phyloP scores from a whole-genome alignment of 2,888 invertebrate genomes.

The Stenurella melanura region DNA sequence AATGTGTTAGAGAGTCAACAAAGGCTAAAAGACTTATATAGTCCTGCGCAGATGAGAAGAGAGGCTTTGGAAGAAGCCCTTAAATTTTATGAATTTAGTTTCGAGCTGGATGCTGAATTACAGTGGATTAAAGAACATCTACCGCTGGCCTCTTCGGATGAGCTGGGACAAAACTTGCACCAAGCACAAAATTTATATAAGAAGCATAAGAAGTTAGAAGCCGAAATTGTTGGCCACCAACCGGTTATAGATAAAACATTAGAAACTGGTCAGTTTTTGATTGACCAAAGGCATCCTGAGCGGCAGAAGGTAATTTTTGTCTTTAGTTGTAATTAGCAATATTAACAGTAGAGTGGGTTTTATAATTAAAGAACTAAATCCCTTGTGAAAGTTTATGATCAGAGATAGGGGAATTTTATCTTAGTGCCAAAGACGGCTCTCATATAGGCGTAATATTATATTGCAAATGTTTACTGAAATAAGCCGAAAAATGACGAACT shows the following conservation, averaged over 20 bases:
- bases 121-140: constrained; percentile 96
- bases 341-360: too few relatives aligned
- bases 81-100: constrained; percentile 92
- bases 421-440: too few relatives aligned
- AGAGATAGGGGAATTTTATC: too few relatives aligned
- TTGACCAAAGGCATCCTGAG: constrained; percentile 87
- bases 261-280: constrained; percentile 84
- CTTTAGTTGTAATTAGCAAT: too few relatives aligned
- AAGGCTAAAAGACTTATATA: constrained; percentile 82
- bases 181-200: constrained; percentile 94
- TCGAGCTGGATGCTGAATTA: constrained; percentile 93
- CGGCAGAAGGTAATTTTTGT: constrained; percentile 78
- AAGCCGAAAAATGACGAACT: too few relatives aligned
- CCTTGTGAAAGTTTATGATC: too few relatives aligned
- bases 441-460: too few relatives aligned
- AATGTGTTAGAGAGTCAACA: constrained; percentile 85
- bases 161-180: constrained; percentile 88
- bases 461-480: too few relatives aligned
- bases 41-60: constrained; percentile 82
- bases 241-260: constrained; percentile 90
- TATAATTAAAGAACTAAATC: too few relatives aligned
- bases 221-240: constrained; percentile 91
- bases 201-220: constrained; percentile 94
- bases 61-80: constrained; percentile 89
- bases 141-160: constrained; percentile 85